Conservation (phyloP, 2,797 vertebrate species). For the Urophycis tenuis region DNA sequence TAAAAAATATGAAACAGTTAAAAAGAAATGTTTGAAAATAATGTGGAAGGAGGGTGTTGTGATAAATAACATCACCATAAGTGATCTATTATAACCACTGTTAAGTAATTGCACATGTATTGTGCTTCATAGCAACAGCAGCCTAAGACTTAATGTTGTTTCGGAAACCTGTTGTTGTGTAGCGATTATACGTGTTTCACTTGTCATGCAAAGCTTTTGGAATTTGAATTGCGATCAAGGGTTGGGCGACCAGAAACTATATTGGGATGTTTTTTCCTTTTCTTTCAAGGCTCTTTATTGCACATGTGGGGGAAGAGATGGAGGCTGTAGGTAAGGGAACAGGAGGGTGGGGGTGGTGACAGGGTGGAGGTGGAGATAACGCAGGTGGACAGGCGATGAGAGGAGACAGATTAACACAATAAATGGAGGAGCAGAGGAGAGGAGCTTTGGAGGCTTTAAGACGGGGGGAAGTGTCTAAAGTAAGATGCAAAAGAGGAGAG, state of each 20-base stretch:
- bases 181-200: neutral
- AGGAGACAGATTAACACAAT: neutral
- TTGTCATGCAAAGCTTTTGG: neutral
- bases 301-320: neutral
- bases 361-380: neutral
- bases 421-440: neutral
- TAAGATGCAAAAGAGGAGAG: neutral
- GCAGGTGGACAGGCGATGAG: neutral
- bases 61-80: neutral
- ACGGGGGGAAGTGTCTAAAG: neutral
- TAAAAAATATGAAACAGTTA: neutral
- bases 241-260: neutral
- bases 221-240: neutral
- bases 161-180: neutral
- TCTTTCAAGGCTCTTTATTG: neutral
- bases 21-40: neutral
- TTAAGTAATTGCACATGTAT: neutral
- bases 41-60: neutral
- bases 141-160: neutral
- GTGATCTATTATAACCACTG: neutral
- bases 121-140: neutral
- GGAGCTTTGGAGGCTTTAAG: neutral
- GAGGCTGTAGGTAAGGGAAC: neutral
- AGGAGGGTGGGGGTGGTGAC: neutral
- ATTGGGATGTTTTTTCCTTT: neutral